These are phyloP conservation scores for Campylomormyrus numenius DNA, from an alignment of 2,113 vertebrate genomes.

Conservation along the genomic window DNA sequence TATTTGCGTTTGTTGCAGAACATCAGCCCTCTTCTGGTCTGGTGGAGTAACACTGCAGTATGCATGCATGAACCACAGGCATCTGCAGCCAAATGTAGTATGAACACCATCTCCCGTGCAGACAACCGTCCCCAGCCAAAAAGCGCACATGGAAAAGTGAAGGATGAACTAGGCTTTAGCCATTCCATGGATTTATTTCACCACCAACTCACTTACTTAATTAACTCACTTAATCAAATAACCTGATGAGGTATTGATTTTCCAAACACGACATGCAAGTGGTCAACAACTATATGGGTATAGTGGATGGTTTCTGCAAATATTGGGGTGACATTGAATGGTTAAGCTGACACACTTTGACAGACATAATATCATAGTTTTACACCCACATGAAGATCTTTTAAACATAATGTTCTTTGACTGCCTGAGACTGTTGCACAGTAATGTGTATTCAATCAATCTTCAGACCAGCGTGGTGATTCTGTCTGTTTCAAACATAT, in stretches of 20 bases:
- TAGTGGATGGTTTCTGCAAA: background rate
- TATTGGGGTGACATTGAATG: background rate
- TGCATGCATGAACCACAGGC: background rate
- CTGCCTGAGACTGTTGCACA: background rate
- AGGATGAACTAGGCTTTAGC: background rate
- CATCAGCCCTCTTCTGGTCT: background rate
- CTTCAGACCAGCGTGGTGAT: background rate
- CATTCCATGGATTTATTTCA: background rate
- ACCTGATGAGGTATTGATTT: background rate
- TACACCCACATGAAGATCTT: background rate
- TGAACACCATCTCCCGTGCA: background rate
- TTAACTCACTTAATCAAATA: background rate
- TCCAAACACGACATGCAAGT: background rate
- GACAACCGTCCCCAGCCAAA: background rate
- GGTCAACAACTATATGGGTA: background rate
- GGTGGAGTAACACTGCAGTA: background rate
- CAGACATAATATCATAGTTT: background rate
- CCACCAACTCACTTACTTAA: background rate
- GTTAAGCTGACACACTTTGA: background rate
- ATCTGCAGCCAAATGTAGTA: background rate
- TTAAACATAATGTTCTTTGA: background rate
- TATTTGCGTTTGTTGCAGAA: background rate
- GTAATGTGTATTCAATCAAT: background rate
- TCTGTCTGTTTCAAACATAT: background rate
- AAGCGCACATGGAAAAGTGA: background rate